Evolutionary conservation across 2,888 invertebrate genomes (phyloP).

Genomic region (Abrostola tripartita): DNA sequence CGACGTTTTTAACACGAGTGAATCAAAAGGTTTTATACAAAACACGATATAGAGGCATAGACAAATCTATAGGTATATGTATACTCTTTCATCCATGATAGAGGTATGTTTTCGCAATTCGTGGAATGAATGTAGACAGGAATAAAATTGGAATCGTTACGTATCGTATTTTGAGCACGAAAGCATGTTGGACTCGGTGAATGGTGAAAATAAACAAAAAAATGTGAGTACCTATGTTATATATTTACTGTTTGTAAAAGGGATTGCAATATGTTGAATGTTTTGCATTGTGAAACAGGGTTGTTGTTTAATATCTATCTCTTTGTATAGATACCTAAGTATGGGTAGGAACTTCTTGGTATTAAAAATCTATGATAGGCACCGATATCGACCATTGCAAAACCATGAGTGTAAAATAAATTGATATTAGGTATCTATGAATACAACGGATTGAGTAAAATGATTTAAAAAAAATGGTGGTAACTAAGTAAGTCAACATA

Average conservation of each 20-base stretch:
- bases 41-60: background rate
- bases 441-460: no score
- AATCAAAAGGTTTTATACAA: slow-evolving; percentile 14
- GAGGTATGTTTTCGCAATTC: background rate
- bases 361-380: no score
- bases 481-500: no score
- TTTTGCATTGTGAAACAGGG: background rate
- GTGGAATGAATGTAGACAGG: slow-evolving; percentile 15
- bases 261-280: background rate
- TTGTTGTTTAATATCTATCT: no score
- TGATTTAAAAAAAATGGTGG: no score
- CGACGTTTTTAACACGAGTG: slow-evolving; percentile 1
- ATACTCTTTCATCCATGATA: no score
- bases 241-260: background rate
- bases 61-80: background rate
- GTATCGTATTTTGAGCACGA: background rate
- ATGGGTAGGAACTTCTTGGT: no score
- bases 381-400: no score
- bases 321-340: no score
- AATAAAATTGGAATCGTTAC: slow-evolving; percentile 29
- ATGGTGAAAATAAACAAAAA: background rate
- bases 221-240: background rate
- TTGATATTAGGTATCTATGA: no score
- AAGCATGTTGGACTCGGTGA: slow-evolving; percentile 12
- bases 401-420: no score